These are phyloP conservation scores for Cichladusa arquata DNA, from an alignment of 2,113 vertebrate genomes.

Conservation along the genomic window DNA sequence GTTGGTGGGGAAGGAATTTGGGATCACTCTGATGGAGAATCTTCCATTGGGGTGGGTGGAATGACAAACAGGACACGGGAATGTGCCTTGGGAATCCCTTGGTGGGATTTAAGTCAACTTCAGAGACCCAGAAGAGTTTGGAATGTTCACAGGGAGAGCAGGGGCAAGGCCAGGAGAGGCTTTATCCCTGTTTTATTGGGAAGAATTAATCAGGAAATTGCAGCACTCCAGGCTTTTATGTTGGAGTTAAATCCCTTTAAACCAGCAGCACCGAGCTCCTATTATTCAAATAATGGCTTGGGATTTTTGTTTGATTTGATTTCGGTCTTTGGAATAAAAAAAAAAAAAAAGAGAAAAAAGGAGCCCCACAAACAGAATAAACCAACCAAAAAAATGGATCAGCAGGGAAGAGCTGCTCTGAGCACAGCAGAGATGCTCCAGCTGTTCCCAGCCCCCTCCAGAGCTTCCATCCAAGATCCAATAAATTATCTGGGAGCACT, in stretches of 20 bases:
- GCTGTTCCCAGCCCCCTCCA: not conserved
- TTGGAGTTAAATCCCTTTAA: constrained; percentile 36
- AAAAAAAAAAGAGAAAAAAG: too few relatives aligned
- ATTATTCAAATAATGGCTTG: constrained; percentile 13
- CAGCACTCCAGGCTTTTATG: not conserved
- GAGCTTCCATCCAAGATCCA: not conserved
- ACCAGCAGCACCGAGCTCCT: not conserved
- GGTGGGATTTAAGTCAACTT: not conserved
- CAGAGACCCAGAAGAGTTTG: not conserved
- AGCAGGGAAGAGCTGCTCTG: fast-evolving
- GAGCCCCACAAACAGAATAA: not conserved
- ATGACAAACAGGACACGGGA: not conserved
- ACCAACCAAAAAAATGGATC: not conserved
- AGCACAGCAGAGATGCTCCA: fast-evolving
- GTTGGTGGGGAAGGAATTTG: not conserved
- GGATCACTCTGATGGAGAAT: not conserved
- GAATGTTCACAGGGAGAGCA: not conserved
- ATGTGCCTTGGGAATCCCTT: fast-evolving
- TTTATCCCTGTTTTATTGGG: not conserved
- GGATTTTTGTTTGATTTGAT: not conserved
- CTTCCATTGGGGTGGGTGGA: not conserved
- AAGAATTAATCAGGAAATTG: constrained; percentile 61
- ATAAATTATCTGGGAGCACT: not conserved
- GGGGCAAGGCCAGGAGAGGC: not conserved
- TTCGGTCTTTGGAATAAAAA: not conserved